Evolutionary conservation across 1,140 invertebrate species (phyloP).

Genomic region (Drosophila hydei): DNA sequence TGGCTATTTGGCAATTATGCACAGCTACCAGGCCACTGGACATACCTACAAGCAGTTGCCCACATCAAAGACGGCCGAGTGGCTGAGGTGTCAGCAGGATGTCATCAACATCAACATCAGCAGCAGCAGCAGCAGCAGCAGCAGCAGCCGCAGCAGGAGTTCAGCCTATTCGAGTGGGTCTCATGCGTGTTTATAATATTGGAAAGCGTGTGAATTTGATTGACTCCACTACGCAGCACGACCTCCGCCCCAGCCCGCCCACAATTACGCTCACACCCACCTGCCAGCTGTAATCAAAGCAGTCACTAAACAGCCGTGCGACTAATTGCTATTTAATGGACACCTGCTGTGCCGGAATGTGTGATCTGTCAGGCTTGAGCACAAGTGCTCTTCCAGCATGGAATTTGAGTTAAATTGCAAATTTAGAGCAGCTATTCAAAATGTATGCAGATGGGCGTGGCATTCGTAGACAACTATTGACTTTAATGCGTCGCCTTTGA

Average conservation of each 20-base stretch:
- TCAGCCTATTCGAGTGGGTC: background rate
- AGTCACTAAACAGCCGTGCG: constrained; percentile 47
- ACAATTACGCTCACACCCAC: constrained; percentile 29
- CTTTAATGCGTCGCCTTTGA: constrained; percentile 6
- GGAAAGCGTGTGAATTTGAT: constrained; percentile 72
- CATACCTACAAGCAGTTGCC: constrained; percentile 46
- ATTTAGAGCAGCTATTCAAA: background rate
- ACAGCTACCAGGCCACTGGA: constrained; percentile 53
- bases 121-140: constrained; percentile 29
- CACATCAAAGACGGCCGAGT: constrained; percentile 55
- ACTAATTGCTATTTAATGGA: constrained; percentile 70
- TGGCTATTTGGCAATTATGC: constrained; percentile 76
- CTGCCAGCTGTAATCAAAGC: constrained; percentile 31
- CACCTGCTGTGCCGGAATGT: constrained; percentile 38
- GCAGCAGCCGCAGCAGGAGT: constrained; percentile 31
- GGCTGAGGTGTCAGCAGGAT: constrained; percentile 68
- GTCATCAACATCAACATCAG: constrained; percentile 36
- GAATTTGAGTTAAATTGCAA: background rate
- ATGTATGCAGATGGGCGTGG: background rate
- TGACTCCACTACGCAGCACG: no score
- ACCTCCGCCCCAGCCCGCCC: no score
- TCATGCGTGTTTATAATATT: constrained; percentile 66
- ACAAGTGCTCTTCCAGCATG: background rate
- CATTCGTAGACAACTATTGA: constrained; percentile 4
- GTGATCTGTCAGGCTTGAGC: constrained; percentile 24